These are phyloP conservation scores for Colletes latitarsis DNA, from an alignment of 1,140 invertebrate genomes.

Conservation along the genomic window DNA sequence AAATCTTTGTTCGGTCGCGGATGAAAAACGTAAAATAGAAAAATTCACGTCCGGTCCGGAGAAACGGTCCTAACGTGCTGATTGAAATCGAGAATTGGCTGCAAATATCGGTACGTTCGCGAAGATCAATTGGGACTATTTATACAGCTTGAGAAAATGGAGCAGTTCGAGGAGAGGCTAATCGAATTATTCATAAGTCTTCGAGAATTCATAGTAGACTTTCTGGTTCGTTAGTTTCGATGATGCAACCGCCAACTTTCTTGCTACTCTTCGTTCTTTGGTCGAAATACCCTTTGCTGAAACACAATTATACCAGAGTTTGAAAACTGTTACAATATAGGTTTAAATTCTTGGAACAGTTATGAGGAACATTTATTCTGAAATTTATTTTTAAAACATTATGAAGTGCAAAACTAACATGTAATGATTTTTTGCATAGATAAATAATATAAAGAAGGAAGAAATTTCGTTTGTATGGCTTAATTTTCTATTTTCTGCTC, in stretches of 20 bases:
- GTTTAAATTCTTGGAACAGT: too few relatives aligned
- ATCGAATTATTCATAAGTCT: background rate
- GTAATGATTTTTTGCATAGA: too few relatives aligned
- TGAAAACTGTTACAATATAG: too few relatives aligned
- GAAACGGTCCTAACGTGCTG: conserved; percentile 2
- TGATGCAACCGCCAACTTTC: background rate
- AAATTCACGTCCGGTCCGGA: conserved; percentile 5
- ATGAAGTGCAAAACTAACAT: too few relatives aligned
- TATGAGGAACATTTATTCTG: too few relatives aligned
- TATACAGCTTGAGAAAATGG: background rate
- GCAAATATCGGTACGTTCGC: background rate
- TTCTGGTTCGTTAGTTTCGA: background rate
- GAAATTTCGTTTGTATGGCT: too few relatives aligned
- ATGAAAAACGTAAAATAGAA: background rate
- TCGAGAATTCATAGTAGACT: background rate
- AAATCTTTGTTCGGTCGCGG: conserved; percentile 11
- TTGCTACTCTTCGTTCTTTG: background rate
- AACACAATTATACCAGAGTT: too few relatives aligned
- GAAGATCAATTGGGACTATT: background rate
- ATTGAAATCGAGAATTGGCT: conserved; percentile 25
- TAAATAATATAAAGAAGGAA: too few relatives aligned
- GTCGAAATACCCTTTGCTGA: too few relatives aligned
- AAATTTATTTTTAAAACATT: too few relatives aligned
- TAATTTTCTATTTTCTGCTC: too few relatives aligned
- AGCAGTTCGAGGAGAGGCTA: background rate